phyloP scores from a whole-genome alignment of 2,888 invertebrate genomes.

The Lepidochrysops patricia region DNA sequence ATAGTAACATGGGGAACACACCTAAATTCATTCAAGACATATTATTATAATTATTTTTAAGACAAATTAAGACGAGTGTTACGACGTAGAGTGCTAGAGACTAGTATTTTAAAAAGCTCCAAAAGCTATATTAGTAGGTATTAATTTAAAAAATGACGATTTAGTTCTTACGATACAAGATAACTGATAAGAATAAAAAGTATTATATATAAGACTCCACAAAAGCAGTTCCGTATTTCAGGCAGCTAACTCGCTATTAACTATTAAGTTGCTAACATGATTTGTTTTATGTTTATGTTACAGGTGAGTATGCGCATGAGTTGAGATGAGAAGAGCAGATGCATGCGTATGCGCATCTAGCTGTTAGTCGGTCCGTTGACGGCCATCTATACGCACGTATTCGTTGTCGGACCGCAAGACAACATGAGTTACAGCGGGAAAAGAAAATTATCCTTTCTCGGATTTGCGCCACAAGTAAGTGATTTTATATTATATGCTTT shows the following conservation, averaged over 20 bases:
- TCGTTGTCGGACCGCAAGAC: constrained; percentile 20
- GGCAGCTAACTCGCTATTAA: neutral
- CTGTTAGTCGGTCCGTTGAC: constrained; percentile 28
- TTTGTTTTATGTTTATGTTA: neutral
- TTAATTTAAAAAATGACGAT: too few relatives aligned
- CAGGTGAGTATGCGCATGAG: constrained; percentile 15
- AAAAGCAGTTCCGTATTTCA: neutral
- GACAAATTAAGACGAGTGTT: too few relatives aligned
- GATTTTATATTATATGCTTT: constrained; percentile 6
- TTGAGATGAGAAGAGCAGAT: constrained; percentile 14
- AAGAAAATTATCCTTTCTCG: constrained; percentile 83
- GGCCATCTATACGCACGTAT: constrained; percentile 27
- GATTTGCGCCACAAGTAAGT: constrained; percentile 77
- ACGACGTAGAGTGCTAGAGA: too few relatives aligned
- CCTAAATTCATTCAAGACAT: too few relatives aligned
- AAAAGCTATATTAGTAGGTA: too few relatives aligned
- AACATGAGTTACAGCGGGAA: constrained; percentile 68
- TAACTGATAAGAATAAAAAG: too few relatives aligned
- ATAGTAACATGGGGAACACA: too few relatives aligned
- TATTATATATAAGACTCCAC: neutral
- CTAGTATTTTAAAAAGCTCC: too few relatives aligned
- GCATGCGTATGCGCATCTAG: constrained; percentile 18
- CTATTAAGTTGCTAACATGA: neutral
- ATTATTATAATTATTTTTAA: too few relatives aligned
- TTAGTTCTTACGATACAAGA: too few relatives aligned